A percentile compares a stretch with the other conserved stretches of the same genome.
Conservation (phyloP, 2,888 invertebrate genomes). For the Dione vanillae region DNA sequence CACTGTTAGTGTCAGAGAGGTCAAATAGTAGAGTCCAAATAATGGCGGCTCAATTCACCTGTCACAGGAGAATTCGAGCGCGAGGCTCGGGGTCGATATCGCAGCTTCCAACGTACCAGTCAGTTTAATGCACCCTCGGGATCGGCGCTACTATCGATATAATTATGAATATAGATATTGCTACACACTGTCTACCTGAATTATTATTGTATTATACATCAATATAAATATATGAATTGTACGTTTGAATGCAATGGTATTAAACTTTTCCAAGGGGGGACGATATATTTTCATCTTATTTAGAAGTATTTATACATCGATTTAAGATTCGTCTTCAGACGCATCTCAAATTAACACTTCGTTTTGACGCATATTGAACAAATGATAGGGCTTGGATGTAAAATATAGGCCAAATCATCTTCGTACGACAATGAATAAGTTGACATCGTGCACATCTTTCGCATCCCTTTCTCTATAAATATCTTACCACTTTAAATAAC, state of each 20-base stretch:
- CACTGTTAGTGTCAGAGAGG: slow-evolving; percentile 33
- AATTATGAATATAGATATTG: slow-evolving; percentile 51
- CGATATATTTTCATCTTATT: neutral
- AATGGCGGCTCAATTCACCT: slow-evolving; percentile 52
- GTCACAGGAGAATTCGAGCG: slow-evolving; percentile 60
- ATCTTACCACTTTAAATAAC: neutral
- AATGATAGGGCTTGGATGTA: neutral
- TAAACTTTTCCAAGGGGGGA: neutral
- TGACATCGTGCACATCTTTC: neutral
- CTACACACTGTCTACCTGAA: slow-evolving; percentile 37
- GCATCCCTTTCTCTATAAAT: neutral
- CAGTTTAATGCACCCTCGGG: slow-evolving; percentile 67
- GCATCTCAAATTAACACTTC: no score
- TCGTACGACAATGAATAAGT: neutral
- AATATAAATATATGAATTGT: neutral
- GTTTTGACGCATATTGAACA: no score
- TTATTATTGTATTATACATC: slow-evolving; percentile 18
- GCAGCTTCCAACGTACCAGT: slow-evolving; percentile 60
- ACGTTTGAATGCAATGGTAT: neutral
- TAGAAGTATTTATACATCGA: neutral
- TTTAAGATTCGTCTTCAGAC: no score
- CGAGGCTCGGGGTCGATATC: slow-evolving; percentile 53
- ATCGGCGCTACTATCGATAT: slow-evolving; percentile 56
- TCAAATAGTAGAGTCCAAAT: slow-evolving; percentile 48
- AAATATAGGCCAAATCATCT: neutral